A percentile compares a stretch with the other conserved stretches of the same genome.
Conservation (phyloP, 2,797 vertebrate species). For the Crenichthys baileyi region DNA sequence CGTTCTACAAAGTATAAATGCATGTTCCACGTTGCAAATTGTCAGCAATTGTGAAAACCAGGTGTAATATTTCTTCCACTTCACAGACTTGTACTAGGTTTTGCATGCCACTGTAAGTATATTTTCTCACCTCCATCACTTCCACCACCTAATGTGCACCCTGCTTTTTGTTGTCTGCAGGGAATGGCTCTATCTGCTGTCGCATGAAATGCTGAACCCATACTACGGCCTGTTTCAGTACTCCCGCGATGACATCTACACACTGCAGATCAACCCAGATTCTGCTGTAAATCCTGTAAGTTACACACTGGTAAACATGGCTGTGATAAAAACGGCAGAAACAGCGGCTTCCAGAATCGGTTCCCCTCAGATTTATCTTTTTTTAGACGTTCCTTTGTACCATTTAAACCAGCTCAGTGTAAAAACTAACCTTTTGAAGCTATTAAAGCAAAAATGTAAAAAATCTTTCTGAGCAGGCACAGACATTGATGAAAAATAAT, state of each 20-base stretch:
- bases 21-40: background rate
- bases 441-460: background rate
- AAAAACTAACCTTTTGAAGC: background rate
- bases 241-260: slow-evolving; percentile 97
- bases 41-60: background rate
- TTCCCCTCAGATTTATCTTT: background rate
- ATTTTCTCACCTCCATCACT: background rate
- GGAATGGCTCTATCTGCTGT: slow-evolving; percentile 97
- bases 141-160: background rate
- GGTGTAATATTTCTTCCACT: background rate
- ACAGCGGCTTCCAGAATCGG: background rate
- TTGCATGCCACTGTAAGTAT: background rate
- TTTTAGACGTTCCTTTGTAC: background rate
- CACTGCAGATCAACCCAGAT: slow-evolving; percentile 96
- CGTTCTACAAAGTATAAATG: background rate
- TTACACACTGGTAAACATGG: background rate
- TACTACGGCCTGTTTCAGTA: slow-evolving; percentile 99
- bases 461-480: background rate
- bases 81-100: background rate
- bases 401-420: background rate
- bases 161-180: slow-evolving; percentile 62
- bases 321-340: background rate
- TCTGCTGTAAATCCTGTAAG: slow-evolving; percentile 96
- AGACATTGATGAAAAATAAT: background rate
- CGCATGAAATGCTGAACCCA: slow-evolving; percentile 98